Conservation (phyloP, 1,140 invertebrate species). For the Ceratosolen fusciceps region DNA sequence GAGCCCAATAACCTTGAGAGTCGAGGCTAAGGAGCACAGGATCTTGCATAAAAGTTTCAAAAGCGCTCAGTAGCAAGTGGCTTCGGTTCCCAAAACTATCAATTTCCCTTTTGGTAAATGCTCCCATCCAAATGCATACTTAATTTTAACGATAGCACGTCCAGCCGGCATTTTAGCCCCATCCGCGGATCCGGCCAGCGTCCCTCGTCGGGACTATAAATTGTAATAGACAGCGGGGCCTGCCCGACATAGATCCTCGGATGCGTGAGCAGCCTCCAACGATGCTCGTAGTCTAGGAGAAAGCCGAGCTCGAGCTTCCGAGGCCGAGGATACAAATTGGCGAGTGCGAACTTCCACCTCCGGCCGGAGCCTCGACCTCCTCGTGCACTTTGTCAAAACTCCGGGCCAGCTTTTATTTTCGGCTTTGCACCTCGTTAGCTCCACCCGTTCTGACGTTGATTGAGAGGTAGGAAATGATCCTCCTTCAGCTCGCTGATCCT, state of each 20-base stretch:
- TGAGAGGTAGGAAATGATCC: no score
- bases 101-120: background rate
- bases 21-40: no score
- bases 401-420: no score
- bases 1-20: no score
- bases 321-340: no score
- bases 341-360: background rate
- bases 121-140: background rate
- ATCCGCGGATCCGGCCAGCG: background rate
- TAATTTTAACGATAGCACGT: conserved; percentile 24
- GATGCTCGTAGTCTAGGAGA: background rate
- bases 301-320: no score
- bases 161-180: background rate
- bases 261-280: background rate
- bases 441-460: no score
- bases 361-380: background rate
- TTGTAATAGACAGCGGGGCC: conserved; percentile 32
- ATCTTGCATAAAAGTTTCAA: no score
- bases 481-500: no score
- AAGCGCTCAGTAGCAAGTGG: no score
- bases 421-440: no score
- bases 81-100: background rate
- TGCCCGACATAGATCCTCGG: background rate
- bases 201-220: conserved; percentile 2
- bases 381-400: background rate